phyloP scores from a whole-genome alignment of 2,797 vertebrate species.

The Tachyglossus aculeatus region DNA sequence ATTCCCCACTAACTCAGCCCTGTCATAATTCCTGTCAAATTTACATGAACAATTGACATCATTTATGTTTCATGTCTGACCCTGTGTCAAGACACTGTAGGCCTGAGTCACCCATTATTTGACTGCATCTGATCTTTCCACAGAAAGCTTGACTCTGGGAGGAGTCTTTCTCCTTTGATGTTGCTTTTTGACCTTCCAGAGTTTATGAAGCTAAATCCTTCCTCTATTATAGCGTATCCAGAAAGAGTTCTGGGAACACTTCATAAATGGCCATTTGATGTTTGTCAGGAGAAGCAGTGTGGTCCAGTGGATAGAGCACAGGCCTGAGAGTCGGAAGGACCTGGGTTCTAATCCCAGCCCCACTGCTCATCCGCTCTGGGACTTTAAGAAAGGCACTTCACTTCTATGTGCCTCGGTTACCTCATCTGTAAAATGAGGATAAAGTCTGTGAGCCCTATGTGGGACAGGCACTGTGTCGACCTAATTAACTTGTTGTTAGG shows the following conservation, averaged over 20 bases:
- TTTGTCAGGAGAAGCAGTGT: too few species aligned
- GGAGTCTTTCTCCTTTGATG: constrained; percentile 72
- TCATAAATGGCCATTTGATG: constrained; percentile 52
- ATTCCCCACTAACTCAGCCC: constrained; percentile 47
- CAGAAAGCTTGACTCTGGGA: constrained; percentile 66
- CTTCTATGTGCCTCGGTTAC: too few species aligned
- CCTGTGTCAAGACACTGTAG: constrained; percentile 70
- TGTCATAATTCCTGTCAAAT: constrained; percentile 65
- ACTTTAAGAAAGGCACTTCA: too few species aligned
- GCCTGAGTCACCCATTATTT: constrained; percentile 68
- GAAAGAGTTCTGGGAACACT: constrained; percentile 60
- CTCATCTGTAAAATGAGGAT: too few species aligned
- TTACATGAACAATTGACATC: constrained; percentile 80
- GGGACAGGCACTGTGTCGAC: too few species aligned
- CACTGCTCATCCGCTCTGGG: too few species aligned
- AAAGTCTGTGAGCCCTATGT: too few species aligned
- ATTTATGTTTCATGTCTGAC: constrained; percentile 79
- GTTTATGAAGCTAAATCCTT: constrained; percentile 72
- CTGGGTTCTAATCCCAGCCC: too few species aligned
- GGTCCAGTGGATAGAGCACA: too few species aligned
- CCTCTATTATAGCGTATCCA: constrained; percentile 47
- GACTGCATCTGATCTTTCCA: constrained; percentile 61
- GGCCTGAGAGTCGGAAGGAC: too few species aligned
- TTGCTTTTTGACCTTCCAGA: constrained; percentile 73
- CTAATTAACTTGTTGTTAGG: too few species aligned